A percentile compares a stretch with the other conserved stretches of the same genome.
Conservation (phyloP, 2,113 vertebrate species). For the Thunnus maccoyii region DNA sequence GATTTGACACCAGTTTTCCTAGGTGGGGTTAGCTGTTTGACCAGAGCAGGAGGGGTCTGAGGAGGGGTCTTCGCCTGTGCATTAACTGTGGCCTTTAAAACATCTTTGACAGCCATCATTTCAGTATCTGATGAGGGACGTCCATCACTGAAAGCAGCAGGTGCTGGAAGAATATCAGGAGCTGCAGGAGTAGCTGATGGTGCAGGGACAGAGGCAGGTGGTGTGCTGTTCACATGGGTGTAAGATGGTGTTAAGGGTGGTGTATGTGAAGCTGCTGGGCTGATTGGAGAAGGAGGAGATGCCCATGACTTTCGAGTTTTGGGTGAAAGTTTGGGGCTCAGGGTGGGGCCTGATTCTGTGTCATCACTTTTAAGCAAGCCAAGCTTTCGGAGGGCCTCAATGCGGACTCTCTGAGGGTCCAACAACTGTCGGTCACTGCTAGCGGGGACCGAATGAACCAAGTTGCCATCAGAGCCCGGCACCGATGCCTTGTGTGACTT, state of each 20-base stretch:
- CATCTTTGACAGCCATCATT: constrained; percentile 7
- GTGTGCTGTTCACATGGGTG: not conserved
- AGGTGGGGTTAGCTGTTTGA: constrained; percentile 45
- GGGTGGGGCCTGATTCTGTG: constrained; percentile 35
- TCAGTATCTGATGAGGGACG: not conserved
- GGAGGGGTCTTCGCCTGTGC: not conserved
- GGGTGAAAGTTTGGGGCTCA: constrained; percentile 57
- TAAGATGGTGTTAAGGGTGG: constrained; percentile 5
- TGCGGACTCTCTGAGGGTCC: constrained; percentile 81
- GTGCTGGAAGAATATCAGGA: constrained; percentile 54
- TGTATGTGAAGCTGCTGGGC: constrained; percentile 52
- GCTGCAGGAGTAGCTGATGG: constrained; percentile 9
- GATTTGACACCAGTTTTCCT: constrained; percentile 83
- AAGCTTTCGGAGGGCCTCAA: constrained; percentile 91
- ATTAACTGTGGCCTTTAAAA: not conserved
- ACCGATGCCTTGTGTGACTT: constrained; percentile 84
- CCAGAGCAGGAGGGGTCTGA: constrained; percentile 7
- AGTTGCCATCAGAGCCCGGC: constrained; percentile 26
- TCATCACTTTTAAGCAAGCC: constrained; percentile 87
- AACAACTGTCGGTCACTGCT: constrained; percentile 42
- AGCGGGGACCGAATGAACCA: not conserved
- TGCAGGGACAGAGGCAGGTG: not conserved
- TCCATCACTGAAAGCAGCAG: constrained; percentile 65
- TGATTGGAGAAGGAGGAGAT: constrained; percentile 46
- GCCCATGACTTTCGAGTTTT: constrained; percentile 60